Evolutionary conservation across 2,888 invertebrate species (phyloP), one percentile per base, ranked within the genome.

Genomic region (Balanococcus diminutus): DNA sequence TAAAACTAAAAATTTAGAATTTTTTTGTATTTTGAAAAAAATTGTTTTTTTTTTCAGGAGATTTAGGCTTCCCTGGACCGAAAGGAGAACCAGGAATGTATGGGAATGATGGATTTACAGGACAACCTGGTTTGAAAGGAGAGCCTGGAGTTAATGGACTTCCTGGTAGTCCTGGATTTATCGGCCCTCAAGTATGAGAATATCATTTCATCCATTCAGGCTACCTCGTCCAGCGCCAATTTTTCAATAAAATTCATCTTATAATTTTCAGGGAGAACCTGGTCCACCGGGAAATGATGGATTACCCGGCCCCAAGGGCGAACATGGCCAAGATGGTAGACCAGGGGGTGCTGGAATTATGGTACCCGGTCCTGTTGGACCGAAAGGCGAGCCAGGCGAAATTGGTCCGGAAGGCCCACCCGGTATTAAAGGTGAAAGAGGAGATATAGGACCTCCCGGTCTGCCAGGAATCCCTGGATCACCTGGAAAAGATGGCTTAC

Each of bases 61-160:
- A 91, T 22, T 91, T 92, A 72, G 94, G 94, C 39, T 89, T 91
- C 22, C 91, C 84, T 36, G 88, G 88, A 56, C 83, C 84, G 4
- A 87, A 51, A 79, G 86, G 86, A 19, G 81, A 84, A n/a, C 46
- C 25, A 56, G 84, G 86, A 6, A 8, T 46, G 5, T 28, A 9
- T 36, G 81, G 81, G 14, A 5, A 2, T 14, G 51, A 79, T 79
- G 85, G 85, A 31, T 31, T 28, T 8, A 79, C 75, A 46, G 85
- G 85, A 46, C 2, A 46, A 16, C 28, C 51, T 11, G 85, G 85
- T 19, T 9, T 39, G 8, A 85, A 85, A 75, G 85, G 85, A 28
- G 85, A 85, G 25, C 75, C 85, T 46, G 85, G 85, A 28, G n/a
- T 39, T 14, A 39, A 25, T 72, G 84, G 84, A 0, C 32, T 85